Conservation (phyloP, 2,888 invertebrate species). For the Clostera curtula region DNA sequence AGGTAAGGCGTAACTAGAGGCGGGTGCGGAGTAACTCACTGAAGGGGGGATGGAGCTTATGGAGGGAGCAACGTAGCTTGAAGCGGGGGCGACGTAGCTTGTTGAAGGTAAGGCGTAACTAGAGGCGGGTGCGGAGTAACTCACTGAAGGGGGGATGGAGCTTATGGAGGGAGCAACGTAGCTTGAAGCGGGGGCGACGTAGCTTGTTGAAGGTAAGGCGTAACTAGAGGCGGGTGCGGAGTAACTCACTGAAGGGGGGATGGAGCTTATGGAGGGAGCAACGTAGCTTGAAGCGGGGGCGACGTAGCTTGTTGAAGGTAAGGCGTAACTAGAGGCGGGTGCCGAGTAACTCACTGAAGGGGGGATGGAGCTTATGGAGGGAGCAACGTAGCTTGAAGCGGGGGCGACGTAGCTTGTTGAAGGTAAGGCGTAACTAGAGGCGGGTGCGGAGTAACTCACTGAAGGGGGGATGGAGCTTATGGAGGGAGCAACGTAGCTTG, state of each 20-base stretch:
- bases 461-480: constrained; percentile 3
- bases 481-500: constrained; percentile 5
- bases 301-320: constrained; percentile 4
- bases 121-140: constrained; percentile 2
- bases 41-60: neutral
- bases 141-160: constrained; percentile 4
- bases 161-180: constrained; percentile 4
- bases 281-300: too few species aligned
- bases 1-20: constrained; percentile 2
- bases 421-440: too few species aligned
- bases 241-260: neutral
- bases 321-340: constrained; percentile 3
- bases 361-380: neutral
- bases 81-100: neutral
- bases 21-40: constrained; percentile 6
- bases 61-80: too few species aligned
- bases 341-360: constrained; percentile 6
- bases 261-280: constrained; percentile 33
- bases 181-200: neutral
- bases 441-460: constrained; percentile 3
- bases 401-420: neutral
- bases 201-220: too few species aligned
- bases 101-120: too few species aligned
- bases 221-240: too few species aligned
- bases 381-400: too few species aligned